A percentile compares a stretch with the other conserved stretches of the same genome.
Conservation (phyloP, 30 jellyfish, hydroid and myxozoan genomes). For the Turritopsis rubra region DNA sequence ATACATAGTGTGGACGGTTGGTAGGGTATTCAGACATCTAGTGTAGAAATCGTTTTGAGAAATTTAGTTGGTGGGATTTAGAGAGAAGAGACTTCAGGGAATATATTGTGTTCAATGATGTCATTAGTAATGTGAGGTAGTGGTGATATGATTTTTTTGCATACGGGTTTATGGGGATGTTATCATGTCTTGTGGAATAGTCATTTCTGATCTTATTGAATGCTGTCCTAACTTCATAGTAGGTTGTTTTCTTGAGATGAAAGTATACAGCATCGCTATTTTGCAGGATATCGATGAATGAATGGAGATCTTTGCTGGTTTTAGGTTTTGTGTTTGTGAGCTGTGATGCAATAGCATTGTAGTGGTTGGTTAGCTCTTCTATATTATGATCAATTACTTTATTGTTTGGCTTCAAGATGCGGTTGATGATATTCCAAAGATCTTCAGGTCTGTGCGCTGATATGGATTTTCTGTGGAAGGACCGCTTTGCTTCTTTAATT, state of each 20-base stretch:
- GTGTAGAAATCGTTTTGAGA: not conserved
- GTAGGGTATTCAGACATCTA: not conserved
- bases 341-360: not conserved
- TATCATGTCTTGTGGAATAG: not conserved
- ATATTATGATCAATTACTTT: not conserved
- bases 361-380: not conserved
- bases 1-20: not conserved
- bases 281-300: not conserved
- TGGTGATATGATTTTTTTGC: not conserved
- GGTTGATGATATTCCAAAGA: slow-evolving; percentile 12
- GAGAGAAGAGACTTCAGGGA: not conserved
- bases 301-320: not conserved
- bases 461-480: not conserved
- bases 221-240: not conserved
- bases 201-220: not conserved
- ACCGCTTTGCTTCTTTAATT: not conserved
- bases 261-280: not conserved
- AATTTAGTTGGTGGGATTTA: not conserved
- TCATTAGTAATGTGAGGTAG: not conserved
- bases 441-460: slow-evolving; percentile 1
- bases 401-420: not conserved
- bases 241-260: not conserved
- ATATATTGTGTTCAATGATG: not conserved
- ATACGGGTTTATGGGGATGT: not conserved
- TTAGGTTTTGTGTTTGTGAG: not conserved